Percentiles rank a stretch among this genome's conserved stretches.
These are phyloP conservation scores for Pandemis heparana DNA, from an alignment of 2,888 invertebrate genomes.

Conservation along the genomic window DNA sequence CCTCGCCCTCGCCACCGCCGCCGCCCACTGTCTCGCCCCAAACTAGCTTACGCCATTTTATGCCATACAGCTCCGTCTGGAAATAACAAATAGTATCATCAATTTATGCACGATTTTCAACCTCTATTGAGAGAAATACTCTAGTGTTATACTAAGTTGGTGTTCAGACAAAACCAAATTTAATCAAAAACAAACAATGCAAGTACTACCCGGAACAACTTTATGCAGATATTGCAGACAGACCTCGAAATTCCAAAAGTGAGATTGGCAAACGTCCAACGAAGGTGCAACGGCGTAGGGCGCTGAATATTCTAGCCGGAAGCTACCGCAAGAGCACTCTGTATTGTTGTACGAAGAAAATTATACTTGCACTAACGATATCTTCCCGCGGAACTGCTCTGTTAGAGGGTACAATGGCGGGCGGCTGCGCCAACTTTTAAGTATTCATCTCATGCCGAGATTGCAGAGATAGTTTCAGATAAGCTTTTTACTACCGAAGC, in stretches of 20 bases:
- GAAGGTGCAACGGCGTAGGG: conserved; percentile 58
- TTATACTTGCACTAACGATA: conserved; percentile 32
- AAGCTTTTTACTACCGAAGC: conserved; percentile 22
- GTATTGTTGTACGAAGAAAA: conserved; percentile 41
- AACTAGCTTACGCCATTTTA: conserved; percentile 99
- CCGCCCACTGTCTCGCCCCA: conserved; percentile 88
- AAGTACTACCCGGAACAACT: conserved; percentile 19
- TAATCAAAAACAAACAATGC: conserved; percentile 5
- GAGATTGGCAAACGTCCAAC: conserved; percentile 65
- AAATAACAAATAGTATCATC: conserved; percentile 64
- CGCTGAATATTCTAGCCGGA: conserved; percentile 52
- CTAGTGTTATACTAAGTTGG: not conserved
- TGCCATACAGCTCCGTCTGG: conserved; percentile 99
- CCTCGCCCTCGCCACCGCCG: conserved; percentile 77
- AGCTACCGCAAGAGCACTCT: conserved; percentile 44
- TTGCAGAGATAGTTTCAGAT: conserved; percentile 29
- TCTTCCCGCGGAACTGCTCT: conserved; percentile 29
- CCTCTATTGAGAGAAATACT: no score
- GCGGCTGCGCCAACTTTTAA: conserved; percentile 35
- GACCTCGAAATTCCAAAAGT: conserved; percentile 66
- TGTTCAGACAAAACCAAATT: not conserved
- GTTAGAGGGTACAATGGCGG: conserved; percentile 16
- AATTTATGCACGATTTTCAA: not conserved
- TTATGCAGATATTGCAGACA: conserved; percentile 44
- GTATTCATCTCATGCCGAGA: conserved; percentile 32